These are phyloP conservation scores for Pseudanteris insignis DNA, from an alignment of 2,888 invertebrate genomes.

Conservation along the genomic window DNA sequence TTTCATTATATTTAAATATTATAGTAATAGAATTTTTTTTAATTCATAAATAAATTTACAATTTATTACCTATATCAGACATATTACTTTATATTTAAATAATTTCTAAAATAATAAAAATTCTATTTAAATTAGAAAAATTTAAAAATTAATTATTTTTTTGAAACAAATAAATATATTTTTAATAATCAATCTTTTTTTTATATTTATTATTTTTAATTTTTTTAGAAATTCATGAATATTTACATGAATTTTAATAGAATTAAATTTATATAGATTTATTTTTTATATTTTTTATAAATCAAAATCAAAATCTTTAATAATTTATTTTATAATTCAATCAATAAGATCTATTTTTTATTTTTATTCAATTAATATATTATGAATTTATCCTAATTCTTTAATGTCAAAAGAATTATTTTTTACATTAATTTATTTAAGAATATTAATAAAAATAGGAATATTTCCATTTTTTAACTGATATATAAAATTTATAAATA, in stretches of 20 bases:
- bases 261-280: slow-evolving; percentile 63
- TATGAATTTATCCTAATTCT: slow-evolving; percentile 63
- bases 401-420: slow-evolving; percentile 73
- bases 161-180: no score
- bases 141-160: no score
- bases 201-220: no score
- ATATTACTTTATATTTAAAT: no score
- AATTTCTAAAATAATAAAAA: no score
- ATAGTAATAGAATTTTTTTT: no score
- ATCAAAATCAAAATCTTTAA: no score
- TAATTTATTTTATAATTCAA: slow-evolving; percentile 63
- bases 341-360: slow-evolving; percentile 36
- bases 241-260: slow-evolving; percentile 60
- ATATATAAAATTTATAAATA: slow-evolving; percentile 64
- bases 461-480: slow-evolving; percentile 77
- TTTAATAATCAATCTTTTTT: no score
- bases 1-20: slow-evolving; percentile 23
- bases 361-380: slow-evolving; percentile 76
- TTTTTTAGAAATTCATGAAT: slow-evolving; percentile 33
- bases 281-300: slow-evolving; percentile 70
- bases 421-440: no score
- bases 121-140: no score
- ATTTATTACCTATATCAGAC: no score
- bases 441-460: slow-evolving; percentile 71
- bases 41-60: no score